Conservation (phyloP, 2,113 vertebrate species). For the Sinocyclocheilus maitianheensis region DNA sequence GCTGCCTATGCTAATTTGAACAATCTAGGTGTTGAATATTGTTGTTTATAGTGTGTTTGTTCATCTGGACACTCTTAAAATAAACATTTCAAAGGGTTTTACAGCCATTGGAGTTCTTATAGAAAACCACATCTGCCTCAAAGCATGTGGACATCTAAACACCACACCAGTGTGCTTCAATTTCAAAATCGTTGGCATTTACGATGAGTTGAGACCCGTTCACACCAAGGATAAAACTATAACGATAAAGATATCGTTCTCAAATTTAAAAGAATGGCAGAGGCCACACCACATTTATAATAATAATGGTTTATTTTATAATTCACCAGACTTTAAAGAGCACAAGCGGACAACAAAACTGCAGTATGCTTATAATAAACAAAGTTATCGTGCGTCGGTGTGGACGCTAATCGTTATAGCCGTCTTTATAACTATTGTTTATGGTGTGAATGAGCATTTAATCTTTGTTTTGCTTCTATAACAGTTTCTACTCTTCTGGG, state of each 20-base stretch:
- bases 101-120: too few species aligned
- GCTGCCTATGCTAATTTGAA: conserved; percentile 72
- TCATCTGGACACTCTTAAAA: conserved; percentile 36
- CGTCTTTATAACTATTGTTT: too few species aligned
- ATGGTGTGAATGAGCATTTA: not conserved
- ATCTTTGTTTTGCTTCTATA: not conserved
- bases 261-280: too few species aligned
- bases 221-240: too few species aligned
- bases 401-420: not conserved
- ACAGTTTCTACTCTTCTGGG: not conserved
- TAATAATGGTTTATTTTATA: too few species aligned
- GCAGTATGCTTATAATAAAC: not conserved
- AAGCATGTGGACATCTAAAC: not conserved
- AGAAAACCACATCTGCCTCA: not conserved
- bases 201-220: too few species aligned
- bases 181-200: too few species aligned
- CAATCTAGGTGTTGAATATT: conserved; percentile 56
- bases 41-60: conserved; percentile 31
- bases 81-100: too few species aligned
- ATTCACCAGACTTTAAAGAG: not conserved
- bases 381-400: not conserved
- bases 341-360: not conserved
- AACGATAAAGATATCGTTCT: too few species aligned
- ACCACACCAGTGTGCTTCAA: too few species aligned
- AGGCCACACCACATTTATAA: not conserved